phyloP scores from a whole-genome alignment of 2,113 vertebrate genomes.

The Panthera leo region DNA sequence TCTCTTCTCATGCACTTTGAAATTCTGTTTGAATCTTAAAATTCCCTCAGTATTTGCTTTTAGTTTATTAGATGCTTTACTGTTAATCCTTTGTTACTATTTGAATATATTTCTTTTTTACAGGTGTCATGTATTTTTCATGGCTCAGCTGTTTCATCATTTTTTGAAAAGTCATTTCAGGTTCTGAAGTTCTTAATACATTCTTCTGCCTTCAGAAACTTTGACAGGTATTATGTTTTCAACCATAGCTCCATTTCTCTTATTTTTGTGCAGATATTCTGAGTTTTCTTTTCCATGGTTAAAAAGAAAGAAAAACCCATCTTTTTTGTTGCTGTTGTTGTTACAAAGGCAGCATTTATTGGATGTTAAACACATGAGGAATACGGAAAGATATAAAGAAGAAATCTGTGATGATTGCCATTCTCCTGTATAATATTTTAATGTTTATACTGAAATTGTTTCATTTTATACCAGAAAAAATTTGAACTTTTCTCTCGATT shows the following conservation, averaged over 20 bases:
- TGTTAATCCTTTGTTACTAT: slow-evolving; percentile 30
- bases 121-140: slow-evolving; percentile 42
- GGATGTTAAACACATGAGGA: not conserved
- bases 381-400: not conserved
- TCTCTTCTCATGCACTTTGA: slow-evolving; percentile 32
- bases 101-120: slow-evolving; percentile 37
- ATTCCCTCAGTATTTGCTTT: slow-evolving; percentile 6
- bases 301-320: not conserved
- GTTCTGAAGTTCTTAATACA: slow-evolving; percentile 53
- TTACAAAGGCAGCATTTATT: slow-evolving; percentile 6
- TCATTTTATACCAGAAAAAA: not conserved
- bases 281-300: not conserved
- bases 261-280: slow-evolving; percentile 26
- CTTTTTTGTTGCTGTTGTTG: not conserved
- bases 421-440: not conserved
- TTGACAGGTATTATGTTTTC: slow-evolving; percentile 33
- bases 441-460: not conserved
- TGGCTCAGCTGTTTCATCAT: slow-evolving; percentile 31
- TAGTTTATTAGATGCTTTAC: slow-evolving; percentile 44
- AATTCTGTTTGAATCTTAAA: slow-evolving; percentile 54
- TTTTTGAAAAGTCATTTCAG: slow-evolving; percentile 53
- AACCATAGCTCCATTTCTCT: not conserved
- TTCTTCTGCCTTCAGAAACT: slow-evolving; percentile 41
- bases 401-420: not conserved
- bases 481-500: not conserved